phyloP scores from a whole-genome alignment of 1,140 invertebrate genomes.

The Cydia strobilella region DNA sequence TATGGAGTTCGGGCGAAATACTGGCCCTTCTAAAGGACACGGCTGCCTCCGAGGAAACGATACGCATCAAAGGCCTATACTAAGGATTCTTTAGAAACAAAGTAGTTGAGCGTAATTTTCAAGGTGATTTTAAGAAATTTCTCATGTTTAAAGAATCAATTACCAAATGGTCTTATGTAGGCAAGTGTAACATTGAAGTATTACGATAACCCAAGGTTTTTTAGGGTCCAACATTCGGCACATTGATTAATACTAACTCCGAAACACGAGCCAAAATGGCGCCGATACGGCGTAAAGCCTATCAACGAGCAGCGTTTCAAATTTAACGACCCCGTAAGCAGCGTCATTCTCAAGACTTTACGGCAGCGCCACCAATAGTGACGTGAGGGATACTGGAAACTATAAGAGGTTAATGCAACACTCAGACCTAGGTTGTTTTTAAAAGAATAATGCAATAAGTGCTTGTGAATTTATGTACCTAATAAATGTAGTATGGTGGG shows the following conservation, averaged over 20 bases:
- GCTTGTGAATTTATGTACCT: background rate
- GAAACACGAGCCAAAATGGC: slow-evolving; percentile 25
- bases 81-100: background rate
- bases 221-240: background rate
- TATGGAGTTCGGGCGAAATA: slow-evolving; percentile 41
- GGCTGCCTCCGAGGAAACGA: background rate
- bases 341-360: slow-evolving; percentile 26
- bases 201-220: background rate
- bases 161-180: too few species aligned
- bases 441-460: background rate
- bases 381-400: slow-evolving; percentile 25
- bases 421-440: background rate
- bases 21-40: slow-evolving; percentile 46
- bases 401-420: slow-evolving; percentile 13
- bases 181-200: background rate
- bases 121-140: background rate
- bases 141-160: too few species aligned
- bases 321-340: slow-evolving; percentile 26
- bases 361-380: slow-evolving; percentile 24
- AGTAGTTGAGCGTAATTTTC: background rate
- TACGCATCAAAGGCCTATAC: background rate
- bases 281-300: slow-evolving; percentile 15
- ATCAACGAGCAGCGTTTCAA: slow-evolving; percentile 27
- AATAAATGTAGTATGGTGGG: background rate
- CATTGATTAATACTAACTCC: slow-evolving; percentile 13